Evolutionary conservation across 2,113 vertebrate species (phyloP).

Genomic region (Hypomesus transpacificus): DNA sequence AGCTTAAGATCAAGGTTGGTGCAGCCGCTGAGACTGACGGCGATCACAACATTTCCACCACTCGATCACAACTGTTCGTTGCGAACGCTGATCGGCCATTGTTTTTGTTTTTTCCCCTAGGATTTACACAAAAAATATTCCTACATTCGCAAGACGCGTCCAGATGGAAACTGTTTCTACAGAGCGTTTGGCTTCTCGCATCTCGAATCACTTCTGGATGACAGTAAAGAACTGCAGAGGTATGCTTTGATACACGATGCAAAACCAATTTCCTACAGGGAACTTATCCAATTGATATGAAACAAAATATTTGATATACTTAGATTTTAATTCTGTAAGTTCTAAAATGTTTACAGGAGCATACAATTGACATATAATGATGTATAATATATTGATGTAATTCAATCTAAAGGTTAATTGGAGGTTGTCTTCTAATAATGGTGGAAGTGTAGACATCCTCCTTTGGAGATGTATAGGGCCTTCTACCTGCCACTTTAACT

Average conservation of each 20-base stretch:
- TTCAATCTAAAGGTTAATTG: no score
- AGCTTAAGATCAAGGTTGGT: constrained; percentile 90
- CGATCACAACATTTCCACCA: neutral
- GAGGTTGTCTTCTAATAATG: no score
- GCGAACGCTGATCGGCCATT: neutral
- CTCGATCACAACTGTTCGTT: neutral
- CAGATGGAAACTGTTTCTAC: constrained; percentile 94
- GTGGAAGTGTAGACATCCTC: no score
- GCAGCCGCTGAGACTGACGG: neutral
- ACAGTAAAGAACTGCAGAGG: constrained; percentile 88
- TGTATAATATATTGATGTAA: no score
- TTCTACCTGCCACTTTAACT: no score
- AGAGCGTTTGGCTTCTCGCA: constrained; percentile 91
- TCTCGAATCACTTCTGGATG: constrained; percentile 86
- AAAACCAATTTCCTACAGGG: no score
- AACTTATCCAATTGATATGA: no score
- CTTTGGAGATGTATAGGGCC: no score
- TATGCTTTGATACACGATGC: constrained; percentile 34
- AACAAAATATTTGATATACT: no score
- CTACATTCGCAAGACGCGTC: constrained; percentile 86
- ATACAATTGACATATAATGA: no score
- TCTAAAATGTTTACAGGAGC: no score
- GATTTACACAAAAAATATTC: constrained; percentile 90
- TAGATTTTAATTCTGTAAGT: no score
- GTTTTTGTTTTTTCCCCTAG: constrained; percentile 50